Percentiles rank a stretch among this genome's conserved stretches.
Evolutionary conservation across 2,888 invertebrate species (phyloP).

Genomic region (Drosophila pseudotalamancana): DNA sequence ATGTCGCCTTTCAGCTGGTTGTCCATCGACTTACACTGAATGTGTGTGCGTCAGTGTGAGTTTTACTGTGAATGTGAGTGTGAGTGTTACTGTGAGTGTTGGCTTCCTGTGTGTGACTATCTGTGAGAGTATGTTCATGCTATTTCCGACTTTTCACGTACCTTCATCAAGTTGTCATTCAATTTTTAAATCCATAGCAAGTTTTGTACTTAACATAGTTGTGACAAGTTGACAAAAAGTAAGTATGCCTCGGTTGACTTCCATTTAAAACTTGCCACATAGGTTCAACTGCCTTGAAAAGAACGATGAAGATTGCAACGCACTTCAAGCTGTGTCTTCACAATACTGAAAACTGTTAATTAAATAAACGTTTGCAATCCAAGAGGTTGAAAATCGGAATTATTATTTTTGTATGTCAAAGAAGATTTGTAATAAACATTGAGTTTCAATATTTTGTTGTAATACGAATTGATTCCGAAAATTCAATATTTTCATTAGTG

Average conservation of each 20-base stretch:
- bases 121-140: slow-evolving; percentile 46
- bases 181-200: slow-evolving; percentile 79
- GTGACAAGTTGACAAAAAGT: slow-evolving; percentile 77
- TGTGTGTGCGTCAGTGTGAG: slow-evolving; percentile 23
- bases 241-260: slow-evolving; percentile 53
- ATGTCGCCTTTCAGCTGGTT: slow-evolving; percentile 55
- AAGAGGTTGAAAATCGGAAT: no score
- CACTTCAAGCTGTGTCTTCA: neutral
- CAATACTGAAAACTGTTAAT: neutral
- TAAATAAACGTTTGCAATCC: no score
- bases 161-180: slow-evolving; percentile 82
- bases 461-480: no score
- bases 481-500: no score
- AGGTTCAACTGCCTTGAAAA: slow-evolving; percentile 14
- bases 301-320: slow-evolving; percentile 1
- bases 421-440: no score
- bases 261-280: slow-evolving; percentile 51
- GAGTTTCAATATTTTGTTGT: no score
- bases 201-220: slow-evolving; percentile 80
- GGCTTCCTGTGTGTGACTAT: slow-evolving; percentile 23
- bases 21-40: slow-evolving; percentile 50
- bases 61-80: slow-evolving; percentile 10
- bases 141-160: slow-evolving; percentile 78
- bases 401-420: no score
- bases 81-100: slow-evolving; percentile 13